Base-by-base conservation (phyloP, 1,140 invertebrate genomes). In the Lepeophtheirus salmonis region DNA sequence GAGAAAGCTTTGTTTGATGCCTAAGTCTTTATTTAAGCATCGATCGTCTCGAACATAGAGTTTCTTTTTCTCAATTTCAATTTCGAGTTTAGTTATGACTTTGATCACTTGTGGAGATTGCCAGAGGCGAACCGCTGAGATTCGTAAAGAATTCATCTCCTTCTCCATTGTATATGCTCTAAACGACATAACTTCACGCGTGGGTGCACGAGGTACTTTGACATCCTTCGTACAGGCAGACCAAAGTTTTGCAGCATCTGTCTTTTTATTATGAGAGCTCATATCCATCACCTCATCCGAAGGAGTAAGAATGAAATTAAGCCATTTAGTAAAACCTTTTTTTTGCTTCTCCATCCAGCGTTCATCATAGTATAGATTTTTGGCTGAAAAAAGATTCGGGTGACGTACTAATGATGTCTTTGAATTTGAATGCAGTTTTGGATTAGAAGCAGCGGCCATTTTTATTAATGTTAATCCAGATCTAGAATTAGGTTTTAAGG, bases 241-340 rank as follows among this genome's bases (percentile, higher is more conserved):
- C 59, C 59, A 61, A 1, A 61, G 17, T 26, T 61, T 61, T n/a
- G 59, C 49, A 4, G 24, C 50, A 61, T 61, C 59, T 10, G 50
- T 20, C 20, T 60, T 60, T 21, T 48, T 20, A 3, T 13, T 62
- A 14, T 57, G 41, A 6, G 53, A 52, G 13, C 51, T 51, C 23
- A 53, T 56, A 24, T 62, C 59, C 16, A 63, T 56, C 30, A 64
- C 64, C 24, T 82, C 79, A 26, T 80, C 79, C 1, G 84, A 83
- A 6, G 87, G 84, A 2, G 85, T 86, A 1, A 94, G 71, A 25
- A 92, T 72, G 56, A 80, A 83, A 71, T 92, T 92, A 0, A 92
- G 70, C 88, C 88, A 92, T 63, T 83, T 82, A 63, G 81, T 83
- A 65, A 92, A 89, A 63, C 84, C 81, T 0, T 73, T 71, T 71